These are phyloP conservation scores for Temnothorax unifasciatus DNA, from an alignment of 2,888 invertebrate species.

Conservation along the genomic window DNA sequence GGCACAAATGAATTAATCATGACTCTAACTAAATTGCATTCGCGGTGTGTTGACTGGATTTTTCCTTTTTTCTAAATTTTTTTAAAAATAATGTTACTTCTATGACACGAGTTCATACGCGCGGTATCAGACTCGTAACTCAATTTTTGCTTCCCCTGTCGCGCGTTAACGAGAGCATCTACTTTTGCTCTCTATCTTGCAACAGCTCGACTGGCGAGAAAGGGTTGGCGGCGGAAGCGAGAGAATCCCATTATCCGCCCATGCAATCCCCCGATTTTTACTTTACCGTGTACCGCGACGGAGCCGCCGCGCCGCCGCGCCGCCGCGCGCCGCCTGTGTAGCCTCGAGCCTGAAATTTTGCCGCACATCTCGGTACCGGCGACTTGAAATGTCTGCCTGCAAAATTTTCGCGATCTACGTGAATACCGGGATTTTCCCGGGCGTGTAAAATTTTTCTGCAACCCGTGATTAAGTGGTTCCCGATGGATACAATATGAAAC, in stretches of 20 bases:
- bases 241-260: conserved; percentile 11
- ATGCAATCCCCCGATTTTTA: conserved; percentile 14
- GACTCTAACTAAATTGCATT: background rate
- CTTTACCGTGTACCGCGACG: background rate
- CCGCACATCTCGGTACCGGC: background rate
- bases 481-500: background rate
- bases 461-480: background rate
- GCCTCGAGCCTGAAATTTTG: conserved; percentile 17
- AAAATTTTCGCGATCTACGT: background rate
- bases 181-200: background rate
- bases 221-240: conserved; percentile 26
- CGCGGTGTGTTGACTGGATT: background rate
- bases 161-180: conserved; percentile 2
- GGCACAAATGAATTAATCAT: background rate
- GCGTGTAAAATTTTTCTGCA: background rate
- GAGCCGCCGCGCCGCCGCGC: background rate
- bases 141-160: background rate
- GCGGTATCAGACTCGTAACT: background rate
- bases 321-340: background rate
- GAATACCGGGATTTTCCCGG: background rate
- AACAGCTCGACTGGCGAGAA: conserved; percentile 1
- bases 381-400: background rate
- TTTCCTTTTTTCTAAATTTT: background rate
- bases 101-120: background rate
- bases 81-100: background rate